Evolutionary conservation across 2,113 vertebrate genomes (phyloP), one percentile per base, ranked within the genome.

Genomic region (Sakesphorus luctuosus): DNA sequence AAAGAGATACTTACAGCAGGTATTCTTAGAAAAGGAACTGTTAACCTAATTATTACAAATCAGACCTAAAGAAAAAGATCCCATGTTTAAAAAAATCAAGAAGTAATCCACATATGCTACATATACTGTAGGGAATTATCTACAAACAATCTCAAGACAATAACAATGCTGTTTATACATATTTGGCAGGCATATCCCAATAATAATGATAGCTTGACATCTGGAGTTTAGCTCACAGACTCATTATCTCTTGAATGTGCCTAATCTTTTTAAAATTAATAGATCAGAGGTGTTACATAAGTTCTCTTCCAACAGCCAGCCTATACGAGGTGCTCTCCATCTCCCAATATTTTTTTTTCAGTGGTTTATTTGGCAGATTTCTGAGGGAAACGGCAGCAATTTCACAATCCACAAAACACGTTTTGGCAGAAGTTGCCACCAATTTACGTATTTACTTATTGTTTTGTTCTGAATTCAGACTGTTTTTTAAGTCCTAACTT

Each of bases 21-120:
- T 83, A 36, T 53, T 84, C 61, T 84, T 83, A 63, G 72, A 93
- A 86, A 62, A 68, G 61, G 38, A 95, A 76, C 36, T 87, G 69
- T 58, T 66, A 63, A 94, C 72, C 28, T 94, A 69, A 95, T 86
- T 84, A 49, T 59, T 84, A 59, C 33, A 77, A 88, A 88, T 74
- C 52, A 79, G 36, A 83, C 49, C 0, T 13, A 68, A 56, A 25
- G 44, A 90, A 79, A 59, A 84, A 84, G 4, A 44, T 38, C 29
- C 67, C 43, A 4, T 17, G 21, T 74, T 93, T 90, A 44, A 38
- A 90, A 76, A 67, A 91, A 94, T 63, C 80, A 63, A 89, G 77
- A 84, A 92, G 52, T 46, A 88, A 77, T 71, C 38, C 18, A 62
- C 10, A 49, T 29, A 53, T 0, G 0, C 53, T 73, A 58, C 14